Evolutionary conservation across 2,888 invertebrate species (phyloP), one percentile per base, ranked within the genome.

Genomic region (Phrixothrix hirtus): DNA sequence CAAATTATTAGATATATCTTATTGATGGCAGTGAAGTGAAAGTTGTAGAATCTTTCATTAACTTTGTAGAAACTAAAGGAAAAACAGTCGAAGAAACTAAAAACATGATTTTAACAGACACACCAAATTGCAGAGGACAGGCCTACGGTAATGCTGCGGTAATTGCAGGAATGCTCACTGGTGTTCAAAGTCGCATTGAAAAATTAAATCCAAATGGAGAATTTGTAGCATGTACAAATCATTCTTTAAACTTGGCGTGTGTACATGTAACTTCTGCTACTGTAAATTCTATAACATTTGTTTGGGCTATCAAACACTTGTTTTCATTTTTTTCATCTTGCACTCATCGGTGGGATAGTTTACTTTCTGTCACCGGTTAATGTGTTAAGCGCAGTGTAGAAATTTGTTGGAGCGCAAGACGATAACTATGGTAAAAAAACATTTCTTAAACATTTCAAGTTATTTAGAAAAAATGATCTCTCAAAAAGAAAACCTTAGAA

Each of bases 81-180:
- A 60, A 59, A 64, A 62, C 60, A 58, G 64, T 58, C 30, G 61
- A 57, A 31, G 54, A 43, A 35, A 59, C 59, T 37, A 16, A 50
- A 44, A 45, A 59, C 12, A 61, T 61, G 55, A 65, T 58, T 57
- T 26, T 59, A 54, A 48, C n/a, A 14, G 61, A 64, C 45, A 61
- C 61, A 42, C 48, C 41, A 17, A 57, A 63, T 43, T 64, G 60
- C 46, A 59, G 61, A 60, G 61, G 60, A n/a, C 63, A 61, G 58
- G 64, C 55, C 36, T 62, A 65, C 44, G 62, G 63, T 55, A 65
- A 62, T 55, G 63, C 54, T 55, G 59, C 60, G 21, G 37, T 45
- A 7, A 61, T 59, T 55, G 52, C 58, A 31, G 59, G 59, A 43
- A 54, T 32, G 26, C 45, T 57, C 26, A 55, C 16, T 4, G 51